Conservation (phyloP, 1,140 invertebrate species). For the Pseudomyrmex dendroicus region DNA sequence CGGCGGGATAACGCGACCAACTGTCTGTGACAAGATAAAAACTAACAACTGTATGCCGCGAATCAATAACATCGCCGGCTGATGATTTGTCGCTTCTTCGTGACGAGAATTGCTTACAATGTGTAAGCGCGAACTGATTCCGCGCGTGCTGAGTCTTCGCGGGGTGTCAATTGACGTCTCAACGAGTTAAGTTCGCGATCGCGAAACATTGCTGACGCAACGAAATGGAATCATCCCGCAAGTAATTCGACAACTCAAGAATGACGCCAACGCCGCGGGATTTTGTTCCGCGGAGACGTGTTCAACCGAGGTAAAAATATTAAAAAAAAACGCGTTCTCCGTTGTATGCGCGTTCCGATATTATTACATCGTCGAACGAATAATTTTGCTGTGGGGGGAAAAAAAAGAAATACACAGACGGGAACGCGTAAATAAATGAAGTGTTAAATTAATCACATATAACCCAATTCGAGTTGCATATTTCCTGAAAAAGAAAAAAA, state of each 20-base stretch:
- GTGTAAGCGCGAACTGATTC: not conserved
- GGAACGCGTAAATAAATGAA: slow-evolving; percentile 1
- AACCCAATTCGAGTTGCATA: not conserved
- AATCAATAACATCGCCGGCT: not conserved
- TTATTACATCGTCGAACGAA: not conserved
- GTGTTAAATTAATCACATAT: not conserved
- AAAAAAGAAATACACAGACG: not conserved
- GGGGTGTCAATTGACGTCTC: slow-evolving; percentile 34
- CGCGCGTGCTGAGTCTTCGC: not conserved
- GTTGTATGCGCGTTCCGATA: no score
- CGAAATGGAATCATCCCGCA: slow-evolving; percentile 8
- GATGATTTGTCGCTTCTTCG: slow-evolving; percentile 6
- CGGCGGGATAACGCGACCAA: slow-evolving; percentile 8
- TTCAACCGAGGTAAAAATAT: not conserved
- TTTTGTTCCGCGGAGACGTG: not conserved
- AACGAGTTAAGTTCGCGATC: not conserved
- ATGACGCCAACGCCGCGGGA: not conserved
- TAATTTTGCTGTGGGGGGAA: not conserved
- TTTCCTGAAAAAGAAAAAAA: slow-evolving; percentile 10
- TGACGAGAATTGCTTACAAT: not conserved
- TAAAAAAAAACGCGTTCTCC: no score
- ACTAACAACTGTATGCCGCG: slow-evolving; percentile 4
- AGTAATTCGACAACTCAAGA: slow-evolving; percentile 23
- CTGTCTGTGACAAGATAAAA: not conserved
- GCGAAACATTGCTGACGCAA: not conserved